Conservation (phyloP, 2,888 invertebrate species). For the Halictus quadricinctus region DNA sequence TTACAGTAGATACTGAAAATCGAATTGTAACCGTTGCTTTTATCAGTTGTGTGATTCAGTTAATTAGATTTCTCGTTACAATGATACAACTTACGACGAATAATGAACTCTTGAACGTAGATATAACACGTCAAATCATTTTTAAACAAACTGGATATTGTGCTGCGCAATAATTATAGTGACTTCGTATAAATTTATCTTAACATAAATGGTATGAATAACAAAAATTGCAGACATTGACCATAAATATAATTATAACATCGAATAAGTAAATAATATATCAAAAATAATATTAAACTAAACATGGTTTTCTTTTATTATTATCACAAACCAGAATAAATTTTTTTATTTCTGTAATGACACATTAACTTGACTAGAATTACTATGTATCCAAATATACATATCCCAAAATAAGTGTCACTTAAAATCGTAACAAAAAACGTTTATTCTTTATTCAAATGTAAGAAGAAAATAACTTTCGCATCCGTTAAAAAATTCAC, state of each 20-base stretch:
- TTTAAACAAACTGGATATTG: neutral
- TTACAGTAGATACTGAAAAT: neutral
- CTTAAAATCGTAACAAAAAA: neutral
- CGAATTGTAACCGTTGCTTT: neutral
- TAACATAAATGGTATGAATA: neutral
- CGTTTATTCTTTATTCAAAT: neutral
- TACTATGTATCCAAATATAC: too few relatives aligned
- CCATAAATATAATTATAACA: neutral
- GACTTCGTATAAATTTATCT: neutral
- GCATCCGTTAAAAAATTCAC: neutral
- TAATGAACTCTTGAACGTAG: neutral
- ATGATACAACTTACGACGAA: neutral
- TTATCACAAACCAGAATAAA: neutral
- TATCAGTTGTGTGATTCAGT: constrained; percentile 5
- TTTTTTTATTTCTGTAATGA: neutral
- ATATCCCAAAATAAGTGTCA: too few relatives aligned
- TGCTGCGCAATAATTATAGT: neutral
- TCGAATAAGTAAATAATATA: neutral
- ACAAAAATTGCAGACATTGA: neutral
- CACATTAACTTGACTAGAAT: too few relatives aligned
- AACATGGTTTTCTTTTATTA: neutral
- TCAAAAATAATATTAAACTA: neutral
- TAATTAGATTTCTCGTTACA: constrained; percentile 10
- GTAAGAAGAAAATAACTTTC: neutral
- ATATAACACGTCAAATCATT: neutral